phyloP scores from a whole-genome alignment of 2,888 invertebrate genomes.

The Priocnemis perturbator region DNA sequence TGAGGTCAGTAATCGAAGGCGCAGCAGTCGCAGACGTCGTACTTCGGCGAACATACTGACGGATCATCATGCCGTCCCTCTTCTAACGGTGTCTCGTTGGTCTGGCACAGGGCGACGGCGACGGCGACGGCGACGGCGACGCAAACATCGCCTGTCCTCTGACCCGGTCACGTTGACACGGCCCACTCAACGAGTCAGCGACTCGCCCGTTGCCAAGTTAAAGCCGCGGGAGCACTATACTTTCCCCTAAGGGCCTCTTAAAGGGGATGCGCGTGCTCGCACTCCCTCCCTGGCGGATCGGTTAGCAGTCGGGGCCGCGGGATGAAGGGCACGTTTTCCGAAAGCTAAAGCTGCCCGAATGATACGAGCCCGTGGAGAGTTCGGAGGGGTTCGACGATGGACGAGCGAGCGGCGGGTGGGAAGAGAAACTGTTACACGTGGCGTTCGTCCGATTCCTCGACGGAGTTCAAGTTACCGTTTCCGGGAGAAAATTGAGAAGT shows the following conservation, averaged over 20 bases:
- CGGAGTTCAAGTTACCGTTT: background rate
- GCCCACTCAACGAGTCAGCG: constrained; percentile 64
- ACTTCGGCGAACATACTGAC: too few species aligned
- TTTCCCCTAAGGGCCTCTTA: constrained; percentile 53
- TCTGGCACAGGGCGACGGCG: constrained; percentile 2
- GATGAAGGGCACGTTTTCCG: too few species aligned
- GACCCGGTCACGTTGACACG: constrained; percentile 60
- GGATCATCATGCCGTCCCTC: too few species aligned
- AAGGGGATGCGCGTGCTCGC: constrained; percentile 42
- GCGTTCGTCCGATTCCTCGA: constrained; percentile 17
- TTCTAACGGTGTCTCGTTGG: background rate
- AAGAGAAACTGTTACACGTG: too few species aligned
- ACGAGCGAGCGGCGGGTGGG: background rate
- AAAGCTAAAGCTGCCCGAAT: too few species aligned
- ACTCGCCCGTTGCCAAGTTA: constrained; percentile 55
- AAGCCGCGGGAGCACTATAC: constrained; percentile 53
- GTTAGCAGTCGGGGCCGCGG: background rate
- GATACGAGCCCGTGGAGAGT: too few species aligned
- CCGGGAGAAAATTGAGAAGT: constrained; percentile 1
- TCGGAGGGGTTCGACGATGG: too few species aligned
- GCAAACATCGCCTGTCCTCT: constrained; percentile 46
- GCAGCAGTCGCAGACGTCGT: background rate
- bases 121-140: constrained; percentile 18
- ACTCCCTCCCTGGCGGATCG: background rate
- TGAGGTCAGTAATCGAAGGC: constrained; percentile 28